phyloP scores from a whole-genome alignment of 2,797 vertebrate genomes.

The Gymnopithys bicolor region DNA sequence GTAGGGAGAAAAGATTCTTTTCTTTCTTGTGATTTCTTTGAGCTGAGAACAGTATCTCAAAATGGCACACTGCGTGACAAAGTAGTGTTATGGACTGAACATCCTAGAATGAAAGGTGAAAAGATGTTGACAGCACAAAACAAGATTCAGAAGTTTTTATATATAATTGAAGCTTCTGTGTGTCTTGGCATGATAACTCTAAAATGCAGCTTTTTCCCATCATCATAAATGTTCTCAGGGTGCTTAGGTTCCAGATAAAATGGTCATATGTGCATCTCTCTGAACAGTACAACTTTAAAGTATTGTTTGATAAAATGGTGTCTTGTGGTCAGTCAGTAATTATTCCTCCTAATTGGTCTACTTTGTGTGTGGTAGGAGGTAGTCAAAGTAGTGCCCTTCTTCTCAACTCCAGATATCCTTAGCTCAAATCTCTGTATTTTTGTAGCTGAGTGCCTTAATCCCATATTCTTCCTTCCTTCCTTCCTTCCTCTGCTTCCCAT shows the following conservation, averaged over 20 bases:
- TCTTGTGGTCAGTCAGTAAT: background rate
- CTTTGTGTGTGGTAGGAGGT: background rate
- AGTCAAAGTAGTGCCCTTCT: conserved; percentile 30
- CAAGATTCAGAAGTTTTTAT: background rate
- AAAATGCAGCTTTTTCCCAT: background rate
- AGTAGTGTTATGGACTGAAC: background rate
- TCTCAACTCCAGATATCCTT: background rate
- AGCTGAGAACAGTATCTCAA: background rate
- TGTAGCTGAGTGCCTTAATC: background rate
- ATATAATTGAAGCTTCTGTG: background rate
- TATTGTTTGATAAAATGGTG: background rate
- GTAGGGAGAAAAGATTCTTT: background rate
- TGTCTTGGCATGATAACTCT: background rate
- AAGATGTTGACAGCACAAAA: background rate
- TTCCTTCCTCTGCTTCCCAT: background rate
- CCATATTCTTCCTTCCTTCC: background rate
- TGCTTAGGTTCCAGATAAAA: background rate
- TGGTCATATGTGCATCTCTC: background rate
- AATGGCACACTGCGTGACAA: background rate
- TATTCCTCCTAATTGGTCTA: background rate
- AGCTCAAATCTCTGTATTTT: background rate
- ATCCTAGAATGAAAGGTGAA: background rate
- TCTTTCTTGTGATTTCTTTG: background rate
- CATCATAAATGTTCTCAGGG: background rate
- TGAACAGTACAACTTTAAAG: background rate